Evolutionary conservation across 2,113 vertebrate genomes (phyloP), one percentile per base, ranked within the genome.

Genomic region (Panthera uncia): DNA sequence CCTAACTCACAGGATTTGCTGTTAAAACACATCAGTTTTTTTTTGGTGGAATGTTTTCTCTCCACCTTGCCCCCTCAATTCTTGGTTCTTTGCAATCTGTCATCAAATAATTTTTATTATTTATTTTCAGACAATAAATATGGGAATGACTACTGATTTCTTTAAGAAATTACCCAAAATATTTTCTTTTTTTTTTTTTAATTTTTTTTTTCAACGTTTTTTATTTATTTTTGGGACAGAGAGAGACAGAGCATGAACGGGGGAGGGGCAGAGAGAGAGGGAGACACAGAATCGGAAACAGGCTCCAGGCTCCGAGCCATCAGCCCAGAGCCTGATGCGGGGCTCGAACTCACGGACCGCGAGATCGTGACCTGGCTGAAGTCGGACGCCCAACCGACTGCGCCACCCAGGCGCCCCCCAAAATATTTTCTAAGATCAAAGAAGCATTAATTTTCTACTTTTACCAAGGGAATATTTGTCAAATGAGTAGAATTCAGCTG

Each of bases 371-470:
- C n/a, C n/a, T n/a, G n/a, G n/a, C n/a, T n/a, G n/a, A n/a, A n/a
- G n/a, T n/a, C n/a, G n/a, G n/a, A n/a, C n/a, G n/a, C n/a, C n/a
- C n/a, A n/a, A n/a, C n/a, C n/a, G n/a, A n/a, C n/a, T n/a, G n/a
- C n/a, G n/a, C n/a, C n/a, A n/a, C n/a, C n/a, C n/a, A n/a, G n/a
- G n/a, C n/a, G n/a, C n/a, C n/a, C n/a, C 14, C 5, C 18, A 57
- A 91, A 91, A 1, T 84, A 92, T 71, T 93, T 90, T 45, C 78
- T 82, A 93, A 95, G 31, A 57, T 21, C 9, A 92, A 52, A 57
- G 50, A 89, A 50, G 14, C 7, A 92, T 93, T 95, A 7, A 45
- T 69, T 95, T 86, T 92, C 45, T 48, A 31, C 13, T 41, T 87
- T 74, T 89, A 63, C 33, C 31, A 80, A 95, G n/a, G 79, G 52